Conservation (phyloP, 2,888 invertebrate species). For the Dichetophora obliterata region DNA sequence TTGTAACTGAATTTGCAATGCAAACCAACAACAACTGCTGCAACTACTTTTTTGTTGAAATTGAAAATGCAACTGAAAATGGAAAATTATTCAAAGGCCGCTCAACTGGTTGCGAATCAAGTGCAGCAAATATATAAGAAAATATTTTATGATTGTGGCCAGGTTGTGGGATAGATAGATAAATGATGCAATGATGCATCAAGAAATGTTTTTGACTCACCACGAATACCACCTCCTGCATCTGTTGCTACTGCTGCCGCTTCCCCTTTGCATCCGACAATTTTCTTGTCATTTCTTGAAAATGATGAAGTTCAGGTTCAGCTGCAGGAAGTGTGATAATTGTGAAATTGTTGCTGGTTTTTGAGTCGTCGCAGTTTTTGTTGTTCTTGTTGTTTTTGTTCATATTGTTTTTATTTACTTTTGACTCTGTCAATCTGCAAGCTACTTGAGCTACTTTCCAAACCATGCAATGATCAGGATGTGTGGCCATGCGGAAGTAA, state of each 20-base stretch:
- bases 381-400: not conserved
- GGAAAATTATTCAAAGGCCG: slow-evolving; percentile 17
- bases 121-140: not conserved
- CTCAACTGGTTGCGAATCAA: slow-evolving; percentile 27
- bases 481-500: slow-evolving; percentile 21
- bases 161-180: not conserved
- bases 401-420: slow-evolving; percentile 47
- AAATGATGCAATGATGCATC: not conserved
- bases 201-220: not conserved
- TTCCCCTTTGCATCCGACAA: not conserved
- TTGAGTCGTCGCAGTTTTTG: slow-evolving; percentile 42
- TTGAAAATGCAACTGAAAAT: slow-evolving; percentile 24
- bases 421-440: slow-evolving; percentile 40
- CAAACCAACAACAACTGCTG: not conserved
- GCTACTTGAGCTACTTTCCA: slow-evolving; percentile 59
- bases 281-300: slow-evolving; percentile 13
- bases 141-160: slow-evolving; percentile 6
- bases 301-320: slow-evolving; percentile 65
- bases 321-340: slow-evolving; percentile 55
- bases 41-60: slow-evolving; percentile 11
- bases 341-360: slow-evolving; percentile 10
- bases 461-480: slow-evolving; percentile 21
- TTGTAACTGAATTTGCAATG: not conserved
- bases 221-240: not conserved
- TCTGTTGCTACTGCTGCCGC: not conserved